These are phyloP conservation scores for Xylota segnis DNA, from an alignment of 2,888 invertebrate species.

Conservation along the genomic window DNA sequence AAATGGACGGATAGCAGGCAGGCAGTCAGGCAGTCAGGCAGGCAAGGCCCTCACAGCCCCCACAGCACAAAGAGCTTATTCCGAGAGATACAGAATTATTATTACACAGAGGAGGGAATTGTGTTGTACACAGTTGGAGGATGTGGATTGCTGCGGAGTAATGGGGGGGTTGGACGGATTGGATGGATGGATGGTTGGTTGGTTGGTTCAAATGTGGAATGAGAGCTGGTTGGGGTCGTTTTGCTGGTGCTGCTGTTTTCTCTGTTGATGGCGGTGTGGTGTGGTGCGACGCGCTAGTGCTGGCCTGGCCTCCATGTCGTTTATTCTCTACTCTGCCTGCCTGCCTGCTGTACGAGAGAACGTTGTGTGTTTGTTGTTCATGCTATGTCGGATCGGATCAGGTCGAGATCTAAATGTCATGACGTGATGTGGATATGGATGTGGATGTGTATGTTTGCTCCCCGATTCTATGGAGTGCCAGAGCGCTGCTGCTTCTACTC, in stretches of 20 bases:
- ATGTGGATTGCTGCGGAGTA: slow-evolving; percentile 55
- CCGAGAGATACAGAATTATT: slow-evolving; percentile 75
- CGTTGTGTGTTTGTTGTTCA: slow-evolving; percentile 61
- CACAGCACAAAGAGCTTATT: slow-evolving; percentile 77
- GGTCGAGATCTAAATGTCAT: slow-evolving; percentile 77
- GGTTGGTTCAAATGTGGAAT: slow-evolving; percentile 63
- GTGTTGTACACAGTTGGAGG: slow-evolving; percentile 42
- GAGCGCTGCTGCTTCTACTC: slow-evolving; percentile 28
- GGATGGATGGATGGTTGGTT: slow-evolving; percentile 62
- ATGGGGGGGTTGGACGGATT: slow-evolving; percentile 50
- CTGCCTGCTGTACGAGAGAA: slow-evolving; percentile 4
- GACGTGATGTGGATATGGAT: slow-evolving; percentile 68
- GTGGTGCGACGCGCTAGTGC: slow-evolving; percentile 27
- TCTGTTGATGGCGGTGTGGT: slow-evolving; percentile 34
- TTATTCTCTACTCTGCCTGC: slow-evolving; percentile 44
- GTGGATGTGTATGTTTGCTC: too few relatives aligned
- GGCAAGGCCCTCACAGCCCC: slow-evolving; percentile 50
- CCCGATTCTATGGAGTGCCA: slow-evolving; percentile 65
- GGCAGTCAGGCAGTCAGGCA: slow-evolving; percentile 25
- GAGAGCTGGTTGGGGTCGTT: slow-evolving; percentile 67
- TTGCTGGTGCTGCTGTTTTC: slow-evolving; percentile 63
- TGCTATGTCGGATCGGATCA: slow-evolving; percentile 76
- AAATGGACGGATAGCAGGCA: slow-evolving; percentile 67
- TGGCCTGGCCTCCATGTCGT: slow-evolving; percentile 68
- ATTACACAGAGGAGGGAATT: slow-evolving; percentile 73